A percentile compares a stretch with the other conserved stretches of the same genome.
phyloP scores from a whole-genome alignment of 1,140 invertebrate species.

The Gryon sp. region DNA sequence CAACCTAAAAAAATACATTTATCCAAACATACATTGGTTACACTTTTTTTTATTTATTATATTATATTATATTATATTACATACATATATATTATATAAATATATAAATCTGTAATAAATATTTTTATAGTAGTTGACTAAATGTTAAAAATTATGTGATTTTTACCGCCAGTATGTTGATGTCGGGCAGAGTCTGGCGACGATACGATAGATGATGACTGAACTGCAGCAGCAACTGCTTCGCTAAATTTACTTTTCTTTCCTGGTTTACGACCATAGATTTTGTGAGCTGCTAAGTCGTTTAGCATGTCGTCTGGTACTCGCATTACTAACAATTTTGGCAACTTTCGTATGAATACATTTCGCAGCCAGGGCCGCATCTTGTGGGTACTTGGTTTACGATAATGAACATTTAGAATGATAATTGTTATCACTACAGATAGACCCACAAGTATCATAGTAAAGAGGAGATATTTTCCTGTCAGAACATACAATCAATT shows the following conservation, averaged over 20 bases:
- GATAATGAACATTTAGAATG: constrained; percentile 99
- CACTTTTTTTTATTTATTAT: too few species aligned
- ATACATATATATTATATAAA: too few species aligned
- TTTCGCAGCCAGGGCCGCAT: constrained; percentile 95
- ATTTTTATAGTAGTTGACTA: too few species aligned
- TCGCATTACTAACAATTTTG: constrained; percentile 91
- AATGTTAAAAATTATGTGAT: background rate
- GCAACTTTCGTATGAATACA: constrained; percentile 92
- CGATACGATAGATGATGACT: constrained; percentile 85
- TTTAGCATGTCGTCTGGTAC: constrained; percentile 89
- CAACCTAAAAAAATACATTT: constrained; percentile 78
- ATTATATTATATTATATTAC: too few species aligned
- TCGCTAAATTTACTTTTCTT: constrained; percentile 85
- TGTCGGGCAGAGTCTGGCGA: constrained; percentile 86
- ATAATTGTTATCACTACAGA: constrained; percentile 98
- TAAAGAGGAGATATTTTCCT: constrained; percentile 97
- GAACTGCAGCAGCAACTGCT: constrained; percentile 83
- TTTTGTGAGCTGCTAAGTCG: constrained; percentile 89
- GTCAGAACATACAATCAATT: too few species aligned
- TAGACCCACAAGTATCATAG: constrained; percentile 97
- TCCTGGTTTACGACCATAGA: constrained; percentile 80
- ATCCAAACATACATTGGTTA: too few species aligned
- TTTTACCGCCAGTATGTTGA: constrained; percentile 78
- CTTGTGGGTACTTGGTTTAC: constrained; percentile 98
- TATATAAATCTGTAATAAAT: too few species aligned